Conservation (phyloP, 2,113 vertebrate species). For the Choloepus hoffmanni region DNA sequence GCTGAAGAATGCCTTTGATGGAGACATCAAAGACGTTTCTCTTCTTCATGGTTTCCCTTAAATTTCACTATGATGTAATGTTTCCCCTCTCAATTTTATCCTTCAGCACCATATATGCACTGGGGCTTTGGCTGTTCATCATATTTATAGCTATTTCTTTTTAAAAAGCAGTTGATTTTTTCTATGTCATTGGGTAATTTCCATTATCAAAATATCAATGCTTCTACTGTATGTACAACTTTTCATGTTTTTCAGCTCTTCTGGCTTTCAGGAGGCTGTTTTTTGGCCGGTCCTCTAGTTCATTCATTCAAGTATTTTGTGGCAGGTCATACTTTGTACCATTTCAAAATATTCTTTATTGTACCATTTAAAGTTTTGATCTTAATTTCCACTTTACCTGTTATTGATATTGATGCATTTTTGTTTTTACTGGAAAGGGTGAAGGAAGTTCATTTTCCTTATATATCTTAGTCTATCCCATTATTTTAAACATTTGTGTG, state of each 20-base stretch:
- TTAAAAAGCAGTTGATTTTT: neutral
- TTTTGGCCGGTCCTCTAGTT: neutral
- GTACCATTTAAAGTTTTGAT: neutral
- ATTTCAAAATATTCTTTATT: neutral
- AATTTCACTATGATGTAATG: neutral
- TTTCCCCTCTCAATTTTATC: neutral
- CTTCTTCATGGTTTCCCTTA: neutral
- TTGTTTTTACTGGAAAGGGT: neutral
- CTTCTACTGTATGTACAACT: neutral
- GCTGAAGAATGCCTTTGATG: no score
- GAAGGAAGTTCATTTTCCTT: neutral
- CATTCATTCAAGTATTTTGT: neutral
- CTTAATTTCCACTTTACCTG: neutral
- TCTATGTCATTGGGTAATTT: neutral
- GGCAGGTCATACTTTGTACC: neutral
- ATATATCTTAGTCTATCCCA: neutral
- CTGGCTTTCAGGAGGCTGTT: neutral
- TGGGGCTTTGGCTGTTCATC: neutral
- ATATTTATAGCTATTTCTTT: neutral
- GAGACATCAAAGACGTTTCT: neutral
- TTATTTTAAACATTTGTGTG: neutral
- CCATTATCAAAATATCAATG: neutral
- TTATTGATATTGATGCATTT: neutral
- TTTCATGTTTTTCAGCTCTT: neutral
- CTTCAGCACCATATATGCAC: neutral